Evolutionary conservation across 2,888 invertebrate genomes (phyloP).

Genomic region (Ormyrus thymus): DNA sequence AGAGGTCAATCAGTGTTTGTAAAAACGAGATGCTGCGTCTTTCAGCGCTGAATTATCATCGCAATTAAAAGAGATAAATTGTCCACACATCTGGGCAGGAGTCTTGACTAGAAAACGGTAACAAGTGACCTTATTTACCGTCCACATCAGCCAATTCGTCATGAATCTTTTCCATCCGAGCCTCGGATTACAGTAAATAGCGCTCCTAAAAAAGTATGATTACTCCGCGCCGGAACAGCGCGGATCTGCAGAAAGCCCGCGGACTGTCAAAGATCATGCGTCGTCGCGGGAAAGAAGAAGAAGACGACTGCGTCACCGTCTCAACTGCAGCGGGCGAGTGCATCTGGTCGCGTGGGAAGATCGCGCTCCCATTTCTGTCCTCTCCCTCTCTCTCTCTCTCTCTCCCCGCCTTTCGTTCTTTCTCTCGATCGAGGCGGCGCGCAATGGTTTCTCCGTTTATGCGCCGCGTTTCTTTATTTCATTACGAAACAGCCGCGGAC

Average conservation of each 20-base stretch:
- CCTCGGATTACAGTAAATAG: conserved; percentile 13
- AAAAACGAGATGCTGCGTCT: too few relatives aligned
- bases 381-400: conserved; percentile 23
- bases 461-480: conserved; percentile 42
- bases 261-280: conserved; percentile 2
- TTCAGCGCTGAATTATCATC: too few relatives aligned
- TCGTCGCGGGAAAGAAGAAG: conserved; percentile 24
- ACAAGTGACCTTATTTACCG: background rate
- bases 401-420: background rate
- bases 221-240: background rate
- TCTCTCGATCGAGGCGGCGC: too few relatives aligned
- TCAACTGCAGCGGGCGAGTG: conserved; percentile 45
- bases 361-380: conserved; percentile 67
- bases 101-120: background rate
- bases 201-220: conserved; percentile 26
- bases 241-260: background rate
- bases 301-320: conserved; percentile 41
- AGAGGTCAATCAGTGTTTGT: too few relatives aligned
- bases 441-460: conserved; percentile 57
- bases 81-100: too few relatives aligned
- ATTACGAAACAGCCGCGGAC: conserved; percentile 46
- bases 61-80: too few relatives aligned
- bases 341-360: conserved; percentile 71
- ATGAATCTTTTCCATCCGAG: conserved; percentile 3
- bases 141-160: conserved; percentile 1